phyloP scores from a whole-genome alignment of 2,888 invertebrate genomes.

The Zeuzera pyrina region DNA sequence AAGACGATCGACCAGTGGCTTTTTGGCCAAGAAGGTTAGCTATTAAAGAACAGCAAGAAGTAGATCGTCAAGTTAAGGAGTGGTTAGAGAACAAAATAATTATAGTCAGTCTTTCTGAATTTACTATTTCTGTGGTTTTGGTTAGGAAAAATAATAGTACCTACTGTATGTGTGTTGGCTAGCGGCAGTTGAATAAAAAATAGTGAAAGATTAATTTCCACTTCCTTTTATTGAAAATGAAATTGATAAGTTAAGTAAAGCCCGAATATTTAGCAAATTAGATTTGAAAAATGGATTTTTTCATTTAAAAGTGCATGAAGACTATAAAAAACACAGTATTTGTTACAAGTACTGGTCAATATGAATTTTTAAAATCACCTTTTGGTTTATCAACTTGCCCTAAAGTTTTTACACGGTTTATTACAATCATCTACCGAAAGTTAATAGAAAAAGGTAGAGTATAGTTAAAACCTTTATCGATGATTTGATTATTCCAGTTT shows the following conservation, averaged over 20 bases:
- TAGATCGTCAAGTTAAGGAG: too few species aligned
- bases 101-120: too few species aligned
- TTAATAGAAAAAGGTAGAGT: constrained; percentile 7
- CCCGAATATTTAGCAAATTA: constrained; percentile 12
- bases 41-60: too few species aligned
- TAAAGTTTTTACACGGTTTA: constrained; percentile 24
- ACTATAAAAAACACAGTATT: constrained; percentile 33
- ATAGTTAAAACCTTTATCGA: constrained; percentile 12
- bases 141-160: constrained; percentile 14
- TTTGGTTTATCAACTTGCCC: constrained; percentile 40
- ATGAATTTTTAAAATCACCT: constrained; percentile 31
- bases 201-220: constrained; percentile 27
- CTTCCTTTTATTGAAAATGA: constrained; percentile 33
- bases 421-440: constrained; percentile 18
- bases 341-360: constrained; percentile 33
- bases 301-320: constrained; percentile 26
- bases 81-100: too few species aligned
- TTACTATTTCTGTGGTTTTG: constrained; percentile 16
- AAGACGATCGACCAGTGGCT: too few species aligned
- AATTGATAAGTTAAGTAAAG: constrained; percentile 30
- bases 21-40: too few species aligned
- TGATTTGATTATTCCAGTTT: constrained; percentile 15
- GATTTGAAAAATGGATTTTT: constrained; percentile 33
- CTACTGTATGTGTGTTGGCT: constrained; percentile 29
- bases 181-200: constrained; percentile 28